phyloP scores from a whole-genome alignment of 2,113 vertebrate genomes.

The Protobothrops flavoviridis region DNA sequence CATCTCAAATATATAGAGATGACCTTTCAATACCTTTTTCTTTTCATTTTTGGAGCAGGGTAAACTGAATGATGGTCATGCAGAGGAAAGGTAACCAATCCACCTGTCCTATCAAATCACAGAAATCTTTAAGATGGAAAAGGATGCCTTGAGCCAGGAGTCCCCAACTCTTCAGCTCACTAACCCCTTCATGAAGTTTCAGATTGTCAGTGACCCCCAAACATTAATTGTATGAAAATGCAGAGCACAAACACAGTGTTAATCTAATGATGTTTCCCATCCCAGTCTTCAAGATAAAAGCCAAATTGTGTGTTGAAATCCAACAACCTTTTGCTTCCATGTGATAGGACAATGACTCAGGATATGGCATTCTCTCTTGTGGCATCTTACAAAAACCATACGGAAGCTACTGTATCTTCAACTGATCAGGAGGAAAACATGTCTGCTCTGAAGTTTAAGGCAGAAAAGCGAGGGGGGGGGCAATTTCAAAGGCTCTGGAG shows the following conservation, averaged over 20 bases:
- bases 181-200: neutral
- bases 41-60: neutral
- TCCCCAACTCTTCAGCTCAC: neutral
- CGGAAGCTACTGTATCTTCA: too few relatives aligned
- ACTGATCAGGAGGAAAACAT: too few relatives aligned
- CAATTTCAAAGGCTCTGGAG: too few relatives aligned
- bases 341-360: neutral
- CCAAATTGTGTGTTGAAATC: neutral
- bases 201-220: neutral
- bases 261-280: neutral
- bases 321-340: neutral
- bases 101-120: neutral
- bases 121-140: neutral
- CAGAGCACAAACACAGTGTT: neutral
- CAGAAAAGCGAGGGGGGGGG: too few relatives aligned
- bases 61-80: neutral
- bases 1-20: neutral
- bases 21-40: neutral
- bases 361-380: neutral
- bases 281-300: neutral
- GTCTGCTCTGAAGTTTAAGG: too few relatives aligned
- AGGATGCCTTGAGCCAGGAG: neutral
- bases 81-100: neutral
- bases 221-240: neutral
- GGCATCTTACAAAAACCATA: too few relatives aligned